phyloP scores from a whole-genome alignment of 2,113 vertebrate species.

The Caranx ignobilis region DNA sequence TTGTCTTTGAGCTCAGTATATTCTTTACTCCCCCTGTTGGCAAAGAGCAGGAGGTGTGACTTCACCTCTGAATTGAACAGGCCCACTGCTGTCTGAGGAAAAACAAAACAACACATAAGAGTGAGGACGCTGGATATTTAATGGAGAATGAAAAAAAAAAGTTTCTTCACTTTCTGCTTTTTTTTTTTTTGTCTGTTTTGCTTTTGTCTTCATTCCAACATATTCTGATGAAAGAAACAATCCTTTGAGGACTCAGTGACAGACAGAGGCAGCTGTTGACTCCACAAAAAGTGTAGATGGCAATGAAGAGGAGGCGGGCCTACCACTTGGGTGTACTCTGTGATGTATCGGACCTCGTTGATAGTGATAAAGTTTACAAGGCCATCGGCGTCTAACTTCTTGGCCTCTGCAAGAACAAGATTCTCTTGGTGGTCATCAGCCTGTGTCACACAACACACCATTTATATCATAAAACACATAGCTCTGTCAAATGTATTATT shows the following conservation, averaged over 20 bases:
- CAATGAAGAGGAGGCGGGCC: not conserved
- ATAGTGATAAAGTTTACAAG: conserved; percentile 87
- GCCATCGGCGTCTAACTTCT: conserved; percentile 82
- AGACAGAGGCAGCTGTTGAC: not conserved
- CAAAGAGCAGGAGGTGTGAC: conserved; percentile 90
- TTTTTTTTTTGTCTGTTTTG: not conserved
- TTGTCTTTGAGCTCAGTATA: conserved; percentile 76
- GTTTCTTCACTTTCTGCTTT: not conserved
- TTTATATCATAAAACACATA: not conserved
- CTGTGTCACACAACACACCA: conserved; percentile 76
- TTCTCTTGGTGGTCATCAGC: conserved; percentile 87
- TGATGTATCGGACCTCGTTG: conserved; percentile 89
- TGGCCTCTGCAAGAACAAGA: conserved; percentile 74
- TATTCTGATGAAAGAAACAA: too few relatives aligned
- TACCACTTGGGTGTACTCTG: conserved; percentile 92
- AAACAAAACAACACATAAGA: not conserved
- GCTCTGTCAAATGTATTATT: not conserved
- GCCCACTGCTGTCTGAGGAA: conserved; percentile 87
- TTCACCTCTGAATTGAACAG: conserved; percentile 88
- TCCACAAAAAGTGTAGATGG: not conserved
- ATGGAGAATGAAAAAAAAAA: not conserved
- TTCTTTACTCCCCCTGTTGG: conserved; percentile 84
- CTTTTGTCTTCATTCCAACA: not conserved
- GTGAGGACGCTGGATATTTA: not conserved
- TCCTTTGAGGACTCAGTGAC: not conserved